A percentile compares a stretch with the other conserved stretches of the same genome.
Evolutionary conservation across 2,888 invertebrate genomes (phyloP).

Genomic region (Mythimna vitellina): DNA sequence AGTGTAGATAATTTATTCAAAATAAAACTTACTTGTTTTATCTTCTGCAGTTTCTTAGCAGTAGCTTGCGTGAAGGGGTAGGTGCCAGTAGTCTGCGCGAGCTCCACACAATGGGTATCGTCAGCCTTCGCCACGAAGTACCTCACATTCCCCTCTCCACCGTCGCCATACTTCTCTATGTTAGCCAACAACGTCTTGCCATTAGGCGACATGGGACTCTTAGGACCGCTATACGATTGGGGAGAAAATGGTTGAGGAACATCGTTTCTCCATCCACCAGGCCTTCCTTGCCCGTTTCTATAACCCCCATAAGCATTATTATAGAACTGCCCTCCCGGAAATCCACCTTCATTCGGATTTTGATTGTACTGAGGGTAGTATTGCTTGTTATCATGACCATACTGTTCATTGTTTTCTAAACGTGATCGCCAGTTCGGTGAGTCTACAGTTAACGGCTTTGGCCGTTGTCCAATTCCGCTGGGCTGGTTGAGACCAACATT

Average conservation of each 20-base stretch:
- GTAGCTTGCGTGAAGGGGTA: conserved; percentile 92
- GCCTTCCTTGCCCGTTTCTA: conserved; percentile 74
- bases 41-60: conserved; percentile 91
- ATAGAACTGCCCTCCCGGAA: conserved; percentile 71
- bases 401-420: conserved; percentile 76
- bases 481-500: conserved; percentile 93
- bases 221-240: conserved; percentile 74
- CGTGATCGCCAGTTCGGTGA: conserved; percentile 86
- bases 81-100: conserved; percentile 88
- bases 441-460: conserved; percentile 92
- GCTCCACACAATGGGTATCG: conserved; percentile 89
- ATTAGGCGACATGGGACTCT: conserved; percentile 82
- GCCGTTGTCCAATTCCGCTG: conserved; percentile 94
- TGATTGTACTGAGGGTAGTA: conserved; percentile 74
- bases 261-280: conserved; percentile 71
- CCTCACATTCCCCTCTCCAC: conserved; percentile 68
- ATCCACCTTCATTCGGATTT: conserved; percentile 69
- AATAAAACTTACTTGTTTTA: conserved; percentile 87
- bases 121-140: conserved; percentile 92
- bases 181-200: conserved; percentile 81
- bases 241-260: conserved; percentile 76
- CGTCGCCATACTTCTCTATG: conserved; percentile 81
- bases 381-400: conserved; percentile 70
- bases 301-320: conserved; percentile 74
- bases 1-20: too few species aligned